These are phyloP conservation scores for Caenorhabditis uteleia DNA, from an alignment of 2,888 invertebrate genomes.

Conservation along the genomic window DNA sequence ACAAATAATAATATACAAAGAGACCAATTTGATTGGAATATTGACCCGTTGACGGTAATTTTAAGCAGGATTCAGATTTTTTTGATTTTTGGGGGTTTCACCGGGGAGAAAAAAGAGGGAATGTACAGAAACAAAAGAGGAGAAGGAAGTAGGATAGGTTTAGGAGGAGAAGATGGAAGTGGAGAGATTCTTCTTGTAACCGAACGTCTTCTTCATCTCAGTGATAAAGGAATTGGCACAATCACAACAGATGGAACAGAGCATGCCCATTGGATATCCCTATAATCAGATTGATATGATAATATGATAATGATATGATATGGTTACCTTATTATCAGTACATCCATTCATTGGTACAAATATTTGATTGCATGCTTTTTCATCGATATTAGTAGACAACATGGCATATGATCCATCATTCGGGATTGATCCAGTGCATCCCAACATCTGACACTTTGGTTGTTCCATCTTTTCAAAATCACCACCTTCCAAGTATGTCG, in stretches of 20 bases:
- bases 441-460: constrained; percentile 60
- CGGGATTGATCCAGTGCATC: constrained; percentile 63
- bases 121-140: constrained; percentile 11
- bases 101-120: no score
- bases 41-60: no score
- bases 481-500: constrained; percentile 58
- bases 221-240: constrained; percentile 52
- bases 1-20: no score
- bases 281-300: constrained; percentile 2
- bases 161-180: constrained; percentile 5
- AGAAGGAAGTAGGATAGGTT: no score
- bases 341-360: constrained; percentile 64
- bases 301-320: not conserved
- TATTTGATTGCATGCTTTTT: constrained; percentile 56
- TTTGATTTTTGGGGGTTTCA: no score
- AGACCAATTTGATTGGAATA: no score
- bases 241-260: constrained; percentile 65
- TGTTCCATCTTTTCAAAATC: constrained; percentile 55
- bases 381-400: constrained; percentile 20
- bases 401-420: constrained; percentile 58
- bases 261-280: constrained; percentile 65
- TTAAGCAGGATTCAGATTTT: no score
- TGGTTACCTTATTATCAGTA: constrained; percentile 39
- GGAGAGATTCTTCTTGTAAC: constrained; percentile 40
- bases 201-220: constrained; percentile 61